phyloP scores from a whole-genome alignment of 1,140 invertebrate genomes.

The Campoletis sonorensis region DNA sequence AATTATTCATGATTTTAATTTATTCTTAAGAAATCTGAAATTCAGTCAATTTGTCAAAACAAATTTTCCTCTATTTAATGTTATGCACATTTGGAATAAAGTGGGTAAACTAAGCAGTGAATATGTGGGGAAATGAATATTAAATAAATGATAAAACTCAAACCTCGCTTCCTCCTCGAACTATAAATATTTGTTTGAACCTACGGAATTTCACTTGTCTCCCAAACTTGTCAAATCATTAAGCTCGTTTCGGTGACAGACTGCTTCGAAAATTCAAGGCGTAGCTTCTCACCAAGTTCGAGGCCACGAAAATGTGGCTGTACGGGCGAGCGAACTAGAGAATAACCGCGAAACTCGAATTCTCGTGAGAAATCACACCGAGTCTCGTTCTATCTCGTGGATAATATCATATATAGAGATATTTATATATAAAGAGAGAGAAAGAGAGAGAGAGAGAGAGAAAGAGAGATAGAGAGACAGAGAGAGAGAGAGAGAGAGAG shows the following conservation, averaged over 20 bases:
- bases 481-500: too few relatives aligned
- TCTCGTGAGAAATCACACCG: slow-evolving; percentile 39
- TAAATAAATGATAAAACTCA: too few relatives aligned
- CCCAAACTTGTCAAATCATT: slow-evolving; percentile 34
- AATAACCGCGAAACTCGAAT: slow-evolving; percentile 30
- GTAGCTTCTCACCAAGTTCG: background rate
- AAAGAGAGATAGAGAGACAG: too few relatives aligned
- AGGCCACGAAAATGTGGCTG: background rate
- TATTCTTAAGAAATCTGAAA: too few relatives aligned
- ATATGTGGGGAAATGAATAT: too few relatives aligned
- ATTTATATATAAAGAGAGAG: background rate
- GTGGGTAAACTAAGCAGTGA: too few relatives aligned
- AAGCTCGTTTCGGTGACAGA: background rate
- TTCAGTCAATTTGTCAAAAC: too few relatives aligned
- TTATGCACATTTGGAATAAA: too few relatives aligned
- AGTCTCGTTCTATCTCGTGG: background rate
- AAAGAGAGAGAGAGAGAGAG: too few relatives aligned
- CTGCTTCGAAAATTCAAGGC: background rate
- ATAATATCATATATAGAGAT: background rate
- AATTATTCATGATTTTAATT: too few relatives aligned
- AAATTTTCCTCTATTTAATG: too few relatives aligned
- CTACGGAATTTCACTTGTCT: background rate
- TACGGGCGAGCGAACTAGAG: background rate
- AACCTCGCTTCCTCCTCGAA: too few relatives aligned
- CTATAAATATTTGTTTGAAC: background rate